A percentile compares a stretch with the other conserved stretches of the same genome.
Evolutionary conservation across 2,797 vertebrate genomes (phyloP).

Genomic region (Manis pentadactyla): DNA sequence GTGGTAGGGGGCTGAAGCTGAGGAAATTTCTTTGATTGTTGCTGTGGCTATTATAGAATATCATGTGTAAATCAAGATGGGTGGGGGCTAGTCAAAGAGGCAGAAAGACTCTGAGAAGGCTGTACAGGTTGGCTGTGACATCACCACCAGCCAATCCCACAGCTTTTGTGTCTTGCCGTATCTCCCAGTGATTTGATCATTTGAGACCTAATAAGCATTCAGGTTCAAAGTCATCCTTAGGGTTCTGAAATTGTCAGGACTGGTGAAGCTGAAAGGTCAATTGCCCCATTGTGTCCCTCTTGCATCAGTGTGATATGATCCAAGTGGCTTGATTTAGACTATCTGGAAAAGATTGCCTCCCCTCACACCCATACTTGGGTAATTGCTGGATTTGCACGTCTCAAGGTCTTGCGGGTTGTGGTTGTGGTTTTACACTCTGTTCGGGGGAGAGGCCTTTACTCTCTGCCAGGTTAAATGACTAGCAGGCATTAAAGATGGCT

Average conservation of each 20-base stretch:
- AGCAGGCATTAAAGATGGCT: slow-evolving; percentile 62
- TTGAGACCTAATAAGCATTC: slow-evolving; percentile 5
- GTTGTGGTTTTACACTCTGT: slow-evolving; percentile 77
- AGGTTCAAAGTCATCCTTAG: not conserved
- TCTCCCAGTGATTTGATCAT: not conserved
- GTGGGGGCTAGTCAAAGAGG: not conserved
- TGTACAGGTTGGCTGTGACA: not conserved
- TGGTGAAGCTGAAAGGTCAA: not conserved
- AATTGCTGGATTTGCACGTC: slow-evolving; percentile 56
- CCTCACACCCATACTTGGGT: not conserved
- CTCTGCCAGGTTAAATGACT: slow-evolving; percentile 75
- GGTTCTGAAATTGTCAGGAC: not conserved
- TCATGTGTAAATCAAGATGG: slow-evolving; percentile 42
- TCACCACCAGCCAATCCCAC: slow-evolving; percentile 1
- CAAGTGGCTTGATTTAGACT: not conserved
- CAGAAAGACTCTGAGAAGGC: not conserved
- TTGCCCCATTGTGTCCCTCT: not conserved
- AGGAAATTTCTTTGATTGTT: slow-evolving; percentile 20
- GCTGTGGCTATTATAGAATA: slow-evolving; percentile 54
- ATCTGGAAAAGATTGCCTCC: not conserved
- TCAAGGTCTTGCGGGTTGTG: slow-evolving; percentile 51
- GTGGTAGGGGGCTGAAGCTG: not conserved
- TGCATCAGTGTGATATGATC: not conserved
- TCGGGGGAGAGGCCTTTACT: slow-evolving; percentile 42
- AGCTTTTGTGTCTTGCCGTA: not conserved